Evolutionary conservation across 2,113 vertebrate genomes (phyloP).

Genomic region (Oenanthe oenanthe): DNA sequence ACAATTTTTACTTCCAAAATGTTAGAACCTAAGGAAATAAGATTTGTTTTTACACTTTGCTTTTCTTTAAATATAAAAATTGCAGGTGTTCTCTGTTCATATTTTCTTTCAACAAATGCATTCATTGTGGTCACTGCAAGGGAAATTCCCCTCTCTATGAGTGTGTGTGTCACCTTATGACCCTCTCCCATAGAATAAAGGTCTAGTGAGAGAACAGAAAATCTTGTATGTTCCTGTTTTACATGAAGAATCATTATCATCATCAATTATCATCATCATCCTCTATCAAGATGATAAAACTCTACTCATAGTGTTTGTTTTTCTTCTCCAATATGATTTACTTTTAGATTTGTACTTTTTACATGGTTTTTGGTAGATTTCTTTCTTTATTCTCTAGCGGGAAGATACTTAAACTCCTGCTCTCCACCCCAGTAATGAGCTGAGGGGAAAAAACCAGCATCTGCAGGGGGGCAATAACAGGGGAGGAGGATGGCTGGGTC

Average conservation of each 20-base stretch:
- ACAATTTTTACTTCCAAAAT: background rate
- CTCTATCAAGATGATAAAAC: background rate
- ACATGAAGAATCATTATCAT: background rate
- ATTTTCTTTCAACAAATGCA: background rate
- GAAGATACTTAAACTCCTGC: background rate
- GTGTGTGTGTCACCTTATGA: background rate
- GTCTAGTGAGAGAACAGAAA: background rate
- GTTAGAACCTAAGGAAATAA: background rate
- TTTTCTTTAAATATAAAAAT: conserved; percentile 28
- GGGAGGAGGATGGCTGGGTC: background rate
- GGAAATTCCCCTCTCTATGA: background rate
- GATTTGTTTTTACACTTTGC: background rate
- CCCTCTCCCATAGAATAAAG: background rate
- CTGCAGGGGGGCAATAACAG: background rate
- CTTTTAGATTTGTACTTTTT: background rate
- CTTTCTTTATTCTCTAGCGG: background rate
- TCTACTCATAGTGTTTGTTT: background rate
- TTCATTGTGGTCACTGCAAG: background rate
- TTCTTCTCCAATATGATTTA: background rate
- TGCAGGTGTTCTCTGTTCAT: background rate
- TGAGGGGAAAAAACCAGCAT: background rate
- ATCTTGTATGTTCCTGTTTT: background rate
- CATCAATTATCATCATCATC: background rate
- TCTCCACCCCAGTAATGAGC: background rate
- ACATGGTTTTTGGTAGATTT: background rate